Evolutionary conservation across 2,888 invertebrate species (phyloP).

Genomic region (Julus scanicus): DNA sequence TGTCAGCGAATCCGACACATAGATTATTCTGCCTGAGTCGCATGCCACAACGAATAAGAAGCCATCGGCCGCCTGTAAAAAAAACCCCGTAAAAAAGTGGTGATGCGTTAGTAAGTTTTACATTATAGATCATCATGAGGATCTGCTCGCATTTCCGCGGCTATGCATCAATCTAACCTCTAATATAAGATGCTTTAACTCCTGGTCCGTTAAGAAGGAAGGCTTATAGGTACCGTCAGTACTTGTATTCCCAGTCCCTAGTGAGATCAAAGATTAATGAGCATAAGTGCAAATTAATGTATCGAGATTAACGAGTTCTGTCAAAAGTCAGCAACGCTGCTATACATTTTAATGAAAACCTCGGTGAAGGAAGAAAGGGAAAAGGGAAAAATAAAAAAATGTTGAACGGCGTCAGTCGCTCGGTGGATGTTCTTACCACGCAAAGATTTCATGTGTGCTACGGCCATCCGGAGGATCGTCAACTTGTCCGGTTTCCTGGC

Average conservation of each 20-base stretch:
- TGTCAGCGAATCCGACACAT: slow-evolving; percentile 97
- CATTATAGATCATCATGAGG: background rate
- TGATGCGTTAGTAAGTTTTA: slow-evolving; percentile 18
- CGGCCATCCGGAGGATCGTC: slow-evolving; percentile 98
- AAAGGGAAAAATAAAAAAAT: background rate
- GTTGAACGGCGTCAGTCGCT: background rate
- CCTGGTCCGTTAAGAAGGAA: slow-evolving; percentile 98
- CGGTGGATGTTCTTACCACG: slow-evolving; percentile 74
- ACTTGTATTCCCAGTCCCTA: slow-evolving; percentile 95
- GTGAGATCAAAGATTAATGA: slow-evolving; percentile 56
- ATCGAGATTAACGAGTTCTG: slow-evolving; percentile 59
- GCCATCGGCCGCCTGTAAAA: slow-evolving; percentile 88
- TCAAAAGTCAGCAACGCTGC: slow-evolving; percentile 5
- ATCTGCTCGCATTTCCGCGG: slow-evolving; percentile 12
- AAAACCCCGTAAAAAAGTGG: background rate
- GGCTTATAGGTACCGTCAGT: slow-evolving; percentile 98
- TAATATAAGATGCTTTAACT: slow-evolving; percentile 96
- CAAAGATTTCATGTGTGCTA: slow-evolving; percentile 98
- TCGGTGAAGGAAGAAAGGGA: background rate
- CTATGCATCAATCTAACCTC: slow-evolving; percentile 70
- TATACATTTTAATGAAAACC: slow-evolving; percentile 18
- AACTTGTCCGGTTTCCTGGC: slow-evolving; percentile 99
- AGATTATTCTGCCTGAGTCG: slow-evolving; percentile 96
- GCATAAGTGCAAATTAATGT: slow-evolving; percentile 37
- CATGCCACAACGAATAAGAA: slow-evolving; percentile 97